phyloP scores from a whole-genome alignment of 1,140 invertebrate species.

The Psix sp. region DNA sequence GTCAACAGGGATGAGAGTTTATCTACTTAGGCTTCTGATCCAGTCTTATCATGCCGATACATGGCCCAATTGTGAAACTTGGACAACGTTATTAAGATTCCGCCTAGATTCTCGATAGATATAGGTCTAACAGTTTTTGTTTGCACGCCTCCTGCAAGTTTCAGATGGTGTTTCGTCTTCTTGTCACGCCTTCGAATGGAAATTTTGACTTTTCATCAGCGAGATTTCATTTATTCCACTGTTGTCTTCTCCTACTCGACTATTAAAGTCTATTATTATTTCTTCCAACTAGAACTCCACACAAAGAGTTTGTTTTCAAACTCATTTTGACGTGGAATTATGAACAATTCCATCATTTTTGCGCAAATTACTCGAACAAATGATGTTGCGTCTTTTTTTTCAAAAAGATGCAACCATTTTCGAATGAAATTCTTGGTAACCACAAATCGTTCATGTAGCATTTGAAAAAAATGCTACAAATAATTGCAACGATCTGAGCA shows the following conservation, averaged over 20 bases:
- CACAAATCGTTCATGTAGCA: neutral
- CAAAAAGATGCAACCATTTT: too few relatives aligned
- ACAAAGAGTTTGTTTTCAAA: too few relatives aligned
- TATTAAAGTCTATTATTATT: too few relatives aligned
- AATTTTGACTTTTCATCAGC: slow-evolving; percentile 28
- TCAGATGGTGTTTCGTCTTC: slow-evolving; percentile 20
- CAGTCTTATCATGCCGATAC: slow-evolving; percentile 22
- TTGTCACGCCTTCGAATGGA: slow-evolving; percentile 25
- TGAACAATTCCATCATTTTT: too few relatives aligned
- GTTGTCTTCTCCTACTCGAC: too few relatives aligned
- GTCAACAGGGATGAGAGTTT: slow-evolving; percentile 23
- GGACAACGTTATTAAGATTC: slow-evolving; percentile 46
- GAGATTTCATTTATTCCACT: neutral
- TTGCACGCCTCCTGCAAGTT: slow-evolving; percentile 36
- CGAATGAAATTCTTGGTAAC: neutral
- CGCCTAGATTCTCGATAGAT: slow-evolving; percentile 41
- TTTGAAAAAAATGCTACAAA: slow-evolving; percentile 20
- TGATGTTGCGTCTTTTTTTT: too few relatives aligned
- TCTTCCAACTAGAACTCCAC: too few relatives aligned
- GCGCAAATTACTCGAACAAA: too few relatives aligned
- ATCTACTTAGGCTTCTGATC: slow-evolving; percentile 16
- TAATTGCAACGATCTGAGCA: slow-evolving; percentile 31
- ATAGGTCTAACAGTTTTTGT: slow-evolving; percentile 40
- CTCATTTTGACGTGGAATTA: too few relatives aligned
- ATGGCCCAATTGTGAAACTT: slow-evolving; percentile 40